Percentiles rank a stretch among this genome's conserved stretches.
Evolutionary conservation across 2,797 vertebrate genomes (phyloP).

Genomic region (Odontamblyopus rebecca): DNA sequence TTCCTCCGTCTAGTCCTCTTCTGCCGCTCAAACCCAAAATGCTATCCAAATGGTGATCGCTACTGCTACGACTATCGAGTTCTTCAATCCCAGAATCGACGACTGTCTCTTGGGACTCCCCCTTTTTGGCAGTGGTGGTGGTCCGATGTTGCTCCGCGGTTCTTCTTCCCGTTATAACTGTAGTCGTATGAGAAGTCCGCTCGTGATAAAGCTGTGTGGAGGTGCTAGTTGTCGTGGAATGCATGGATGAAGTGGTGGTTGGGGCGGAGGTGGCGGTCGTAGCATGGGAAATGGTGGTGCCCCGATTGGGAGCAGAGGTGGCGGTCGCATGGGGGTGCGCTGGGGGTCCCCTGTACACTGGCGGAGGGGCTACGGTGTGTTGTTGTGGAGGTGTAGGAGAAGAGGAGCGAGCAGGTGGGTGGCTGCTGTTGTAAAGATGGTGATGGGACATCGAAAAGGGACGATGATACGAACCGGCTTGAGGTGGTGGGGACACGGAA

Average conservation of each 20-base stretch:
- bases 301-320: slow-evolving; percentile 46
- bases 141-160: slow-evolving; percentile 77
- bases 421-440: slow-evolving; percentile 79
- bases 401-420: slow-evolving; percentile 74
- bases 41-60: slow-evolving; percentile 90
- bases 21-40: slow-evolving; percentile 82
- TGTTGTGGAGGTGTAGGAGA: slow-evolving; percentile 77
- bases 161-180: slow-evolving; percentile 60
- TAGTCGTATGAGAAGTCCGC: slow-evolving; percentile 53
- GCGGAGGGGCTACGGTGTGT: slow-evolving; percentile 67
- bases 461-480: slow-evolving; percentile 70
- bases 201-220: slow-evolving; percentile 69
- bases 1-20: slow-evolving; percentile 58
- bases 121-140: slow-evolving; percentile 79
- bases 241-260: slow-evolving; percentile 61
- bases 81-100: slow-evolving; percentile 93
- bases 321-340: slow-evolving; percentile 45
- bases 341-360: slow-evolving; percentile 66
- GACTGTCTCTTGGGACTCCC: slow-evolving; percentile 85
- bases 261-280: slow-evolving; percentile 65
- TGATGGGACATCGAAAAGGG: slow-evolving; percentile 76
- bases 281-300: slow-evolving; percentile 53
- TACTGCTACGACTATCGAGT: slow-evolving; percentile 92
- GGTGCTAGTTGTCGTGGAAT: slow-evolving; percentile 70
- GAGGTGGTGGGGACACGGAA: slow-evolving; percentile 76